Conservation (phyloP, 2,888 invertebrate genomes). For the Darwinula stevensoni region DNA sequence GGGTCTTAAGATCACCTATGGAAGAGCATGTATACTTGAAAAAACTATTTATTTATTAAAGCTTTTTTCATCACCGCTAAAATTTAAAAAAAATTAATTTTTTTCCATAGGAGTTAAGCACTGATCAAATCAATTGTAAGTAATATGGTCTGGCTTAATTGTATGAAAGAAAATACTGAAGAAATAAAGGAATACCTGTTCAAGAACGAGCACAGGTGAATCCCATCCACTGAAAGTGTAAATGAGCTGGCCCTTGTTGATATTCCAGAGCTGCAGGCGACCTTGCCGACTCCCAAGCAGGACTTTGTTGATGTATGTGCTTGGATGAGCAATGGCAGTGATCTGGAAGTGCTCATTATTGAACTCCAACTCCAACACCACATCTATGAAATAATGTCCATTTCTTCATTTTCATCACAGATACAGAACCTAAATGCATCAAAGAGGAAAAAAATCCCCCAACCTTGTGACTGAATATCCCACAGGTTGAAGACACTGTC, state of each 20-base stretch:
- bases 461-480: slow-evolving; percentile 42
- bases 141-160: too few species aligned
- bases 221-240: slow-evolving; percentile 45
- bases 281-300: slow-evolving; percentile 50
- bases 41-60: too few species aligned
- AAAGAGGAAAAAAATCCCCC: not conserved
- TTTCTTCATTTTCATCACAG: too few species aligned
- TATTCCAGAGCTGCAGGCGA: slow-evolving; percentile 40
- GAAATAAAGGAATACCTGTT: too few species aligned
- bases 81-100: too few species aligned
- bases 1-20: too few species aligned
- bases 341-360: slow-evolving; percentile 36
- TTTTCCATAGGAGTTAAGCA: too few species aligned
- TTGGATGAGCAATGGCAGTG: slow-evolving; percentile 60
- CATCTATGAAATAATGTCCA: slow-evolving; percentile 11
- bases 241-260: slow-evolving; percentile 39
- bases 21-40: too few species aligned
- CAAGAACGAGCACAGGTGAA: slow-evolving; percentile 34
- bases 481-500: slow-evolving; percentile 39
- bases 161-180: too few species aligned
- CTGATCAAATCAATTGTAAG: too few species aligned
- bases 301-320: slow-evolving; percentile 78
- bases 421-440: slow-evolving; percentile 1
- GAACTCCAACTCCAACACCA: slow-evolving; percentile 16
- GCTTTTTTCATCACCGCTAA: too few species aligned